These are phyloP conservation scores for Heptranchias perlo DNA, from an alignment of 2,113 vertebrate genomes.

Conservation along the genomic window DNA sequence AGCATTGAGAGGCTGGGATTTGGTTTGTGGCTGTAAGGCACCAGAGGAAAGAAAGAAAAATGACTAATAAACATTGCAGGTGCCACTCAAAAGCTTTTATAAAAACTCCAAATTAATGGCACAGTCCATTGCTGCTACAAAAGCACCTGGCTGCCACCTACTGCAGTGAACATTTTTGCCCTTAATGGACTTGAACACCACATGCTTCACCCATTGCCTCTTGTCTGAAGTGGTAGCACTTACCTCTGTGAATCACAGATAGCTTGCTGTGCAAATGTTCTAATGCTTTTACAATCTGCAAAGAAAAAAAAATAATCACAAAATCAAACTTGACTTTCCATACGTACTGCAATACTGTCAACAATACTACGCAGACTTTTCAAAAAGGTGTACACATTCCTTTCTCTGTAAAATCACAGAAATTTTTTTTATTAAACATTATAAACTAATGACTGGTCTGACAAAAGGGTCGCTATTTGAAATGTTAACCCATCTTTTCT, in stretches of 20 bases:
- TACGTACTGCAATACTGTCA: neutral
- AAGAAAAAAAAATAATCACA: slow-evolving; percentile 16
- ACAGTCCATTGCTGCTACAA: neutral
- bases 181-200: neutral
- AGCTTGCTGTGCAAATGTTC: slow-evolving; percentile 73
- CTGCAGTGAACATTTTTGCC: no score
- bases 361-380: neutral
- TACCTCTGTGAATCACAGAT: slow-evolving; percentile 70
- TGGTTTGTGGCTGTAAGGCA: neutral
- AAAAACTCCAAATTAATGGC: neutral
- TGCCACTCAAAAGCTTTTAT: neutral
- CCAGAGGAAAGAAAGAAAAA: neutral
- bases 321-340: neutral
- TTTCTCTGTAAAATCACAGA: neutral
- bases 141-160: neutral
- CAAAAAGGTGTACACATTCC: neutral
- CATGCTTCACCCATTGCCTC: neutral
- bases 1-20: neutral
- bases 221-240: slow-evolving; percentile 37
- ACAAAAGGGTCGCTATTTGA: neutral
- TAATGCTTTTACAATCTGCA: slow-evolving; percentile 64
- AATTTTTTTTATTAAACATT: neutral
- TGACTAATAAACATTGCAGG: neutral
- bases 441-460: neutral
- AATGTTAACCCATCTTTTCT: neutral